A percentile compares a stretch with the other conserved stretches of the same genome.
Conservation (phyloP, 2,797 vertebrate genomes). For the Falco biarmicus region DNA sequence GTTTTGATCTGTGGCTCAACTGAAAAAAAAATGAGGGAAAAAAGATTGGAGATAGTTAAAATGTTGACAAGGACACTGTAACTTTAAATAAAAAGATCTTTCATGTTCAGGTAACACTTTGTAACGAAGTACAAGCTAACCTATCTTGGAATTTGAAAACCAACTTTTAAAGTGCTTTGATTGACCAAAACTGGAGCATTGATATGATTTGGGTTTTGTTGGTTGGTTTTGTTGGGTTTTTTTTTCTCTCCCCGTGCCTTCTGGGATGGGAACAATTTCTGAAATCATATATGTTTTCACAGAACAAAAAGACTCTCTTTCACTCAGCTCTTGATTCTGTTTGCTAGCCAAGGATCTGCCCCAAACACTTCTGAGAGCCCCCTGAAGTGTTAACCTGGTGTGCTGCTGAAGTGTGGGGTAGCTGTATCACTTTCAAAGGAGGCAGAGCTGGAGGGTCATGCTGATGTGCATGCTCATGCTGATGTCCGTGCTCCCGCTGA, state of each 20-base stretch:
- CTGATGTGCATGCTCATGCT: not conserved
- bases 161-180: slow-evolving; percentile 31
- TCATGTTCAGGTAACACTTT: slow-evolving; percentile 28
- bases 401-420: slow-evolving; percentile 20
- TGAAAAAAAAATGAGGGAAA: not conserved
- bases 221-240: slow-evolving; percentile 20
- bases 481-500: not conserved
- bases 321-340: not conserved
- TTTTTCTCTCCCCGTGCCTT: not conserved
- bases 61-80: not conserved
- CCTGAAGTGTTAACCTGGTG: slow-evolving; percentile 52
- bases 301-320: slow-evolving; percentile 30
- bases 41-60: slow-evolving; percentile 30
- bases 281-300: slow-evolving; percentile 33
- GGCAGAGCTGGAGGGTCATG: not conserved
- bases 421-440: slow-evolving; percentile 41
- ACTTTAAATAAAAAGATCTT: not conserved
- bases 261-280: not conserved
- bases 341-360: not conserved
- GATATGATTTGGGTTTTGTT: slow-evolving; percentile 18
- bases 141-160: slow-evolving; percentile 19
- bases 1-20: slow-evolving; percentile 41
- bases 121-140: slow-evolving; percentile 34
- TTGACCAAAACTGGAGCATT: not conserved
- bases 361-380: not conserved